Conservation (phyloP, 2,888 invertebrate genomes). For the Myopa tessellatipennis region DNA sequence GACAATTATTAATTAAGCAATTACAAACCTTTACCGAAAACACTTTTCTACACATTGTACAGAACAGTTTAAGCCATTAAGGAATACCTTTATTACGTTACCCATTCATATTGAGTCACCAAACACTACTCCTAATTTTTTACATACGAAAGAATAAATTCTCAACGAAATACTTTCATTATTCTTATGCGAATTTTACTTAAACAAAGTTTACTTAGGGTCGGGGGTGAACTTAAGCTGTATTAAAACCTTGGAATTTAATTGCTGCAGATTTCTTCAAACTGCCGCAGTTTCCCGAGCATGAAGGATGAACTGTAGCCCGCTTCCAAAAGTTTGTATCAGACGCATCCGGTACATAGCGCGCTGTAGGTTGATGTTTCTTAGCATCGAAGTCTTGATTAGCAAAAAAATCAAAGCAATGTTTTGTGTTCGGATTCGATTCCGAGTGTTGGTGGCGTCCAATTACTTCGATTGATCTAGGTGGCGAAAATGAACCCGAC, state of each 20-base stretch:
- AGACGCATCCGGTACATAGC: slow-evolving; percentile 76
- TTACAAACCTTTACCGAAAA: too few species aligned
- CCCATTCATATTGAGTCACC: too few species aligned
- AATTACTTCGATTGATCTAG: slow-evolving; percentile 67
- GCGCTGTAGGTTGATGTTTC: slow-evolving; percentile 79
- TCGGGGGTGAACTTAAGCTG: neutral
- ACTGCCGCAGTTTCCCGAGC: slow-evolving; percentile 49
- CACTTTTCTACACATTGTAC: too few species aligned
- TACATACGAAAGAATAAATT: too few species aligned
- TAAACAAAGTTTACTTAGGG: neutral
- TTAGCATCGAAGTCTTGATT: slow-evolving; percentile 79
- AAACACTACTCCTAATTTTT: too few species aligned
- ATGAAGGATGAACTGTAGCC: slow-evolving; percentile 22
- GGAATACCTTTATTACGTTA: too few species aligned
- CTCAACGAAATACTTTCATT: too few species aligned
- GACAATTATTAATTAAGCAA: too few species aligned
- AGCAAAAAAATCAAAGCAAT: slow-evolving; percentile 70
- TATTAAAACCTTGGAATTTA: slow-evolving; percentile 63
- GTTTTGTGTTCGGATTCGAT: slow-evolving; percentile 63
- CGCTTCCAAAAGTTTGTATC: slow-evolving; percentile 63
- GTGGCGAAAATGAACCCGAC: slow-evolving; percentile 71
- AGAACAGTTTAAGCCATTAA: too few species aligned
- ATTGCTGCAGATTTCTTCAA: slow-evolving; percentile 58
- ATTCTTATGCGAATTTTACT: too few species aligned
- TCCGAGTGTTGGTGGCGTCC: slow-evolving; percentile 59